Evolutionary conservation across 2,888 invertebrate species (phyloP), one percentile per base, ranked within the genome.

Genomic region (Holacanthella duospinosa): DNA sequence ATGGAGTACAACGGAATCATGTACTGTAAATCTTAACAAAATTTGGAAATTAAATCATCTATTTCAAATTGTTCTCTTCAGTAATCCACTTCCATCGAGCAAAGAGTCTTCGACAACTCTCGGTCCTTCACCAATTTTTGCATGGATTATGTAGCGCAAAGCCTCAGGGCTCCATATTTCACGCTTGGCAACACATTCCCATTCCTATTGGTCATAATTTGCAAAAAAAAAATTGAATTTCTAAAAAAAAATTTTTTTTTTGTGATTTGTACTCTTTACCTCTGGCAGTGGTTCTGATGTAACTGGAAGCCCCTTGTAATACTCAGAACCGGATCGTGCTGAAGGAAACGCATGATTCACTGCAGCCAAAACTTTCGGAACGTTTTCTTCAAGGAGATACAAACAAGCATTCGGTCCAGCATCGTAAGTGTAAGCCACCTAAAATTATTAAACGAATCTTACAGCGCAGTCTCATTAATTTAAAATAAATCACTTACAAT

Each of bases 351-450:
- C 81, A 74, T 85, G 77, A 74, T 85, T 83, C 3, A 95, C 77
- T 19, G 89, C 76, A 29, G 84, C 79, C 27, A 88, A 64, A 16
- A 93, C 80, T 74, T 82, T 81, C 0, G 85, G 80, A 0, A 93
- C 85, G 76, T 89, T 83, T 66, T 87, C 79, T 71, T 90, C 85
- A 58, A 89, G 78, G 21, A 93, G 78, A 78, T 89, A 95, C 0
- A 97, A 78, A 77, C 93, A 94, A 2, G 93, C 93, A 81, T 99
- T 99, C 58, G 96, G 90, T 3, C 99, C 99, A 61, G 99, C 99
- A 82, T 99, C 99, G 80, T 93, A 99, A 21, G 97, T 96, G 76
- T 99, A 99, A 0, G 94, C 93, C 6, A 92, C 83, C 85, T 85
- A 74, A 59, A 77, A 76, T 48, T 54, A 59, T 16, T 48, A 21